Base-by-base conservation (phyloP, 2,113 vertebrate species). In the Rhinopithecus roxellana region DNA sequence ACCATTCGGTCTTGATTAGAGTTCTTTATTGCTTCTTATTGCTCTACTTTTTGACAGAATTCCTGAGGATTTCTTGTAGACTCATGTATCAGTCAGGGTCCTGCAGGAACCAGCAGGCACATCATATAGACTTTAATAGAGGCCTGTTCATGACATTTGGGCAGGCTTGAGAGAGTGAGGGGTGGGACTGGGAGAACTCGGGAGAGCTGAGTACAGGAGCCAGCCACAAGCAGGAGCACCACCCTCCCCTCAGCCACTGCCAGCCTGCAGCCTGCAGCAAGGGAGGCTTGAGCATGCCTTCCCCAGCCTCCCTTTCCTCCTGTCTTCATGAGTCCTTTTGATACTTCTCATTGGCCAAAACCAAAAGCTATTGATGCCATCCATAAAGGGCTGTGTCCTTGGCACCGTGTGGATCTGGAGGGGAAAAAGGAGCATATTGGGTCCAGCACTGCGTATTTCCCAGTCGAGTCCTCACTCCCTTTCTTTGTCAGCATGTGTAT, bases 391-490 rank as follows among this genome's bases (percentile, higher is more conserved):
- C 20, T 45, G 8, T 55, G 27, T 81, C 40, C 61, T 61, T 48
- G 30, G 5, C 7, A 27, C 48, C 11, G 0, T 9, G 22, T 40
- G 13, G 2, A 17, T 38, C 20, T 45, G 8, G 80, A 32, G 10
- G 0, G 30, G 43, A 57, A 8, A n/a, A 6, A 59, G 67, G 38
- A 43, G 27, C n/a, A 5, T 70, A 23, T 16, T 17, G 17, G 8
- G 18, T 11, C 35, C 9, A 11, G 27, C 0, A 4, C 14, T n/a
- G 0, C 4, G 30, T 20, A 8, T 20, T 79, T 50, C 30, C 22
- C 2, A 14, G 2, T 55, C 9, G 0, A 5, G 10, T 22, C 13
- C 27, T 57, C 40, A 13, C 11, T 80, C 14, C 14, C 2, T 30
- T 55, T 43, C 43, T 70, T 22, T 9, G 3, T 55, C 22, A 35